Evolutionary conservation across 2,888 invertebrate genomes (phyloP).

Genomic region (Acleris literana): DNA sequence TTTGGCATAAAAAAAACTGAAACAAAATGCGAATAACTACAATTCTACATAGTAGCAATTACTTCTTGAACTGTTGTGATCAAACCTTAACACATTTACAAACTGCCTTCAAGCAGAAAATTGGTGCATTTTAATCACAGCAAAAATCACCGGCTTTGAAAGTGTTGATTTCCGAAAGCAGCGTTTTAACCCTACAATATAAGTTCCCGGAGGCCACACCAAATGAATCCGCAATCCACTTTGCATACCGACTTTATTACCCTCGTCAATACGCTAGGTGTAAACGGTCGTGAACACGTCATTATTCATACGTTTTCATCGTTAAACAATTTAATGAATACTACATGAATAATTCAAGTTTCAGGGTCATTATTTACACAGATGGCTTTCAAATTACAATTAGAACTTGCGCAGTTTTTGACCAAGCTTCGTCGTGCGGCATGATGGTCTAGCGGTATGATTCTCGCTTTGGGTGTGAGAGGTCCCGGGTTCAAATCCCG

Average conservation of each 20-base stretch:
- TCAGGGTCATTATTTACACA: slow-evolving; percentile 5
- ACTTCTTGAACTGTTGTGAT: too few species aligned
- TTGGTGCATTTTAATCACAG: too few species aligned
- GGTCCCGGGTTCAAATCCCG: slow-evolving; percentile 48
- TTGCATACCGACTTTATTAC: slow-evolving; percentile 65
- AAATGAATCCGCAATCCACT: slow-evolving; percentile 62
- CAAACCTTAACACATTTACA: too few species aligned
- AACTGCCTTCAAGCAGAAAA: too few species aligned
- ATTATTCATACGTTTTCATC: slow-evolving; percentile 15
- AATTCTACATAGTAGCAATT: too few species aligned
- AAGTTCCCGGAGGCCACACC: slow-evolving; percentile 52
- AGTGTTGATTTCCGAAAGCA: slow-evolving; percentile 39
- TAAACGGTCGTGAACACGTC: slow-evolving; percentile 8
- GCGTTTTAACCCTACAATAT: slow-evolving; percentile 55
- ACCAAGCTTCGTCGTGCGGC: slow-evolving; percentile 33
- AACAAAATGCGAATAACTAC: too few species aligned
- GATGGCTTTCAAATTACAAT: not conserved
- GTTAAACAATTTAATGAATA: not conserved
- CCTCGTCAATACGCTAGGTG: slow-evolving; percentile 24
- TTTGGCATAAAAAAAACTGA: too few species aligned
- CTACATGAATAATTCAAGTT: not conserved
- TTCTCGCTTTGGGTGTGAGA: slow-evolving; percentile 52
- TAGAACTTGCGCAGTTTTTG: not conserved
- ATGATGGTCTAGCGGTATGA: slow-evolving; percentile 52
- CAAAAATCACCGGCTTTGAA: too few species aligned